phyloP scores from a whole-genome alignment of 2,888 invertebrate species.

The Aphodius granarius region DNA sequence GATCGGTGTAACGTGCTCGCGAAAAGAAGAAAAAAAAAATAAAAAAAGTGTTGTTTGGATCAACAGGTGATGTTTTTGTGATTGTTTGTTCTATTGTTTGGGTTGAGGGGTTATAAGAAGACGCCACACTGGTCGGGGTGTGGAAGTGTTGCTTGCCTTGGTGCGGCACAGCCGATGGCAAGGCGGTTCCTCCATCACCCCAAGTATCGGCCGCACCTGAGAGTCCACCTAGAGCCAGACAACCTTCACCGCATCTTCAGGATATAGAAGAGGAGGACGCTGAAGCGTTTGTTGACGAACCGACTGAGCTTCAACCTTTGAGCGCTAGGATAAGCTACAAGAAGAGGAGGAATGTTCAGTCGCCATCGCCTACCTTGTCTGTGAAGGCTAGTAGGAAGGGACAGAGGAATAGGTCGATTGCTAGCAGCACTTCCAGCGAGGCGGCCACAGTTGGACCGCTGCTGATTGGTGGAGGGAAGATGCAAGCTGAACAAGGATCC shows the following conservation, averaged over 20 bases:
- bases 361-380: conserved; percentile 65
- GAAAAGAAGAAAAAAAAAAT: conserved; percentile 17
- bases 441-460: conserved; percentile 46
- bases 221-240: conserved; percentile 62
- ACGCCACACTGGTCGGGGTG: conserved; percentile 71
- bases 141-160: conserved; percentile 84
- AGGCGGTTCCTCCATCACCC: conserved; percentile 45
- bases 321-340: conserved; percentile 48
- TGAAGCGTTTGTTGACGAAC: conserved; percentile 59
- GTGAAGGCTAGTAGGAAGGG: conserved; percentile 59
- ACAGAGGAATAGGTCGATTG: conserved; percentile 49
- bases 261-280: conserved; percentile 85
- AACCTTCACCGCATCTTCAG: conserved; percentile 72
- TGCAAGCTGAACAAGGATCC: conserved; percentile 92
- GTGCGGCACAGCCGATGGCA: conserved; percentile 67
- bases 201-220: conserved; percentile 57
- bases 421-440: conserved; percentile 45
- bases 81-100: conserved; percentile 44
- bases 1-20: conserved; percentile 14
- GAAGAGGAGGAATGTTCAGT: conserved; percentile 55
- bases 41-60: background rate
- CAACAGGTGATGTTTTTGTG: conserved; percentile 35
- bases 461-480: conserved; percentile 60
- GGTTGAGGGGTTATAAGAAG: conserved; percentile 37
- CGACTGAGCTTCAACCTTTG: conserved; percentile 53